phyloP scores from a whole-genome alignment of 2,113 vertebrate genomes.

The Protomyctophum bolini region DNA sequence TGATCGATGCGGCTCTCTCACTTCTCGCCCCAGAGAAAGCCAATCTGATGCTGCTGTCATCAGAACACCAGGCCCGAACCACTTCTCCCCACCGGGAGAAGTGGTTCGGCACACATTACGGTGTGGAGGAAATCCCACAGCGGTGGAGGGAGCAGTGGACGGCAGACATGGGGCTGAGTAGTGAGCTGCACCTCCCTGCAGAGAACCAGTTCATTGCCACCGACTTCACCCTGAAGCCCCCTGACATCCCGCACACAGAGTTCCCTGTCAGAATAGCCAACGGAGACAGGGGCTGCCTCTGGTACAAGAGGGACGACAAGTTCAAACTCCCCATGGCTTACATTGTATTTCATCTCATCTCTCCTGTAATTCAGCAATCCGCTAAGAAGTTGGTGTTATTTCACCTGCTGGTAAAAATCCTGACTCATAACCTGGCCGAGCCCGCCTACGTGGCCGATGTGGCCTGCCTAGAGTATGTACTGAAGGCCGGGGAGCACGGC shows the following conservation, averaged over 20 bases:
- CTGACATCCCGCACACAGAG: constrained; percentile 89
- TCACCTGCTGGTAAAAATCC: constrained; percentile 96
- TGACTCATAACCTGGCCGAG: constrained; percentile 92
- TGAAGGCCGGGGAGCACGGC: constrained; percentile 91
- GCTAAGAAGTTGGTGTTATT: constrained; percentile 94
- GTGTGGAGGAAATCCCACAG: constrained; percentile 87
- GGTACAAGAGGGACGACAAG: constrained; percentile 97
- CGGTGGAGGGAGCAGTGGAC: constrained; percentile 88
- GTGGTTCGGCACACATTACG: constrained; percentile 97
- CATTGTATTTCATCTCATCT: constrained; percentile 93
- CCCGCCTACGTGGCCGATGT: constrained; percentile 95
- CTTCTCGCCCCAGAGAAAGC: constrained; percentile 89
- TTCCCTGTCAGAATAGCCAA: constrained; percentile 86
- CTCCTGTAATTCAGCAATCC: constrained; percentile 92
- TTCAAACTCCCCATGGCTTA: constrained; percentile 98
- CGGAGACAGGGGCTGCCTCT: constrained; percentile 86
- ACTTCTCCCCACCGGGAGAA: constrained; percentile 90
- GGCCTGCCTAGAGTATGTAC: constrained; percentile 92
- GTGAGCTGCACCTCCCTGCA: constrained; percentile 89
- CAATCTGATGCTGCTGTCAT: constrained; percentile 92
- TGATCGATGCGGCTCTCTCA: constrained; percentile 87
- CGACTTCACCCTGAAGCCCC: constrained; percentile 89
- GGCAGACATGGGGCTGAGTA: constrained; percentile 83
- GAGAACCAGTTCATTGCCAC: constrained; percentile 96
- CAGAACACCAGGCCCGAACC: constrained; percentile 90